phyloP scores from a whole-genome alignment of 2,888 invertebrate genomes.

The Ischnus inquisitorius region DNA sequence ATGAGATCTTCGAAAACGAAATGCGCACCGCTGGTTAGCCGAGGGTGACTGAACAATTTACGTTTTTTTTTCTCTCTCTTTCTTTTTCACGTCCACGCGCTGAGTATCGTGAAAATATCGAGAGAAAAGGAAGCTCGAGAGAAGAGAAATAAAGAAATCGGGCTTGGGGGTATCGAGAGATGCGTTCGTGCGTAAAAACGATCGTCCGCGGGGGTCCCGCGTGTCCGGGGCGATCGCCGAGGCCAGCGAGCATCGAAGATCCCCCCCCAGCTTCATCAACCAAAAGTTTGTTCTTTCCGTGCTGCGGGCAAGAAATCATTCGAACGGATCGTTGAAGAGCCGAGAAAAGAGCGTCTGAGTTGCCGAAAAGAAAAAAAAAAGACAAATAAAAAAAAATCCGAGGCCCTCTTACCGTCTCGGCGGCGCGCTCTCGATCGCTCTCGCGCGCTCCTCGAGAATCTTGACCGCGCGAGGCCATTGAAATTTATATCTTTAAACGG shows the following conservation, averaged over 20 bases:
- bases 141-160: conserved; percentile 4
- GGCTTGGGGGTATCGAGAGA: conserved; percentile 17
- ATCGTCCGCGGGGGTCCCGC: conserved; percentile 81
- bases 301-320: conserved; percentile 70
- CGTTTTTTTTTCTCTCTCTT: conserved; percentile 18
- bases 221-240: conserved; percentile 65
- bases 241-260: conserved; percentile 49
- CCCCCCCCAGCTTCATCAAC: conserved; percentile 48
- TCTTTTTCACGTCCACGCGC: conserved; percentile 58
- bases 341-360: conserved; percentile 64
- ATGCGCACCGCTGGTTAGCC: conserved; percentile 63
- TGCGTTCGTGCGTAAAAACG: conserved; percentile 80
- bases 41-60: conserved; percentile 62
- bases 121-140: conserved; percentile 24
- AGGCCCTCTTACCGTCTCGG: conserved; percentile 21
- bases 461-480: conserved; percentile 52
- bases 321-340: conserved; percentile 74
- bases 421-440: conserved; percentile 26
- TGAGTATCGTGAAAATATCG: conserved; percentile 48
- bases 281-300: conserved; percentile 50
- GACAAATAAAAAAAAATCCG: no score
- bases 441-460: conserved; percentile 37
- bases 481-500: conserved; percentile 40
- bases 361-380: conserved; percentile 57
- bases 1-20: conserved; percentile 55